phyloP scores from a whole-genome alignment of 2,797 vertebrate genomes.

The Limosa lapponica region DNA sequence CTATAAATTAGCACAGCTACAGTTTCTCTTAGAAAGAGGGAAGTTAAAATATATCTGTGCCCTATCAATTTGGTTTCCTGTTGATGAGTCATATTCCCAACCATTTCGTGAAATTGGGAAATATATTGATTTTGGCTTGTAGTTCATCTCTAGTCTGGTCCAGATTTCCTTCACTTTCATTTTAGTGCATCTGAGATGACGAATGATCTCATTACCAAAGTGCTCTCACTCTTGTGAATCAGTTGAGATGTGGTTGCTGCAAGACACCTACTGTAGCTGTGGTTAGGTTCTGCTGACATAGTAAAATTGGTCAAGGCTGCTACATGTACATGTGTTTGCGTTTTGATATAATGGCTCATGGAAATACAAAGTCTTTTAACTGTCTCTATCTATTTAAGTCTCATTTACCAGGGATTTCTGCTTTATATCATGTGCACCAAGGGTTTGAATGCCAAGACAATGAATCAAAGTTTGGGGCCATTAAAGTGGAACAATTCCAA shows the following conservation, averaged over 20 bases:
- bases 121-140: constrained; percentile 65
- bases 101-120: constrained; percentile 46
- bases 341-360: constrained; percentile 49
- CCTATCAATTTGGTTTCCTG: constrained; percentile 45
- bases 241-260: neutral
- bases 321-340: constrained; percentile 47
- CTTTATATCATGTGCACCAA: neutral
- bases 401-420: constrained; percentile 54
- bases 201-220: constrained; percentile 59
- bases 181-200: constrained; percentile 12
- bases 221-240: constrained; percentile 12
- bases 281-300: constrained; percentile 57
- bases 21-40: neutral
- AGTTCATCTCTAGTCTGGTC: neutral
- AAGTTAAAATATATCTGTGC: constrained; percentile 23
- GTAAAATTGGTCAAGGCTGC: neutral
- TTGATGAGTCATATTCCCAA: constrained; percentile 27
- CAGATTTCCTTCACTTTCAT: constrained; percentile 52
- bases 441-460: constrained; percentile 22
- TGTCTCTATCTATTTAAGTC: constrained; percentile 55
- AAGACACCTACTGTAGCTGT: constrained; percentile 26
- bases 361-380: constrained; percentile 49
- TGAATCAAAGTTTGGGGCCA: constrained; percentile 12
- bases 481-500: constrained; percentile 22
- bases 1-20: constrained; percentile 32